Conservation (phyloP, 1,140 invertebrate genomes). For the Glossosoma conforme region DNA sequence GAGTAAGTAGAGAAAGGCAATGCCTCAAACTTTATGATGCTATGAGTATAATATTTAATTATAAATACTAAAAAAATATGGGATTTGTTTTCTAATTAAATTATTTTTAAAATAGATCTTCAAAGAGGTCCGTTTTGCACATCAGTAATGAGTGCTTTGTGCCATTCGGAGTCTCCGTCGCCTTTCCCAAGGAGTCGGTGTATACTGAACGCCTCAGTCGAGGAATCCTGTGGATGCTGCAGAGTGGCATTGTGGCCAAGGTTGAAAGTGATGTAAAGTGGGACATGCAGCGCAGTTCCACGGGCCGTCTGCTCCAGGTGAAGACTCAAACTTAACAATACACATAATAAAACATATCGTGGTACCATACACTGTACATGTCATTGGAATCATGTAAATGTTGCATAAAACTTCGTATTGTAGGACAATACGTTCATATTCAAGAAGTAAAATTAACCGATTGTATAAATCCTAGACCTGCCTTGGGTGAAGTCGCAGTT, state of each 20-base stretch:
- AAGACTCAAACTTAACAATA: too few relatives aligned
- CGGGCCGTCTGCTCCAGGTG: slow-evolving; percentile 57
- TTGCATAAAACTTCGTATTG: too few relatives aligned
- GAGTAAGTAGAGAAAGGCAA: slow-evolving; percentile 41
- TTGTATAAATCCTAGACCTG: too few relatives aligned
- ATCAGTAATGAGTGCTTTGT: slow-evolving; percentile 66
- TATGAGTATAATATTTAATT: slow-evolving; percentile 1
- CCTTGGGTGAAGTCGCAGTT: too few relatives aligned
- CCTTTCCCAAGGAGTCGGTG: slow-evolving; percentile 56
- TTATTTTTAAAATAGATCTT: slow-evolving; percentile 33
- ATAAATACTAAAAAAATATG: neutral
- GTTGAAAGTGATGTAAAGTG: slow-evolving; percentile 62
- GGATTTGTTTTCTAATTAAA: neutral
- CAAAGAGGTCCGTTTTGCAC: slow-evolving; percentile 61
- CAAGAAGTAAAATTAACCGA: too few relatives aligned
- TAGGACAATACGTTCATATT: too few relatives aligned
- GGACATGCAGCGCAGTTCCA: slow-evolving; percentile 56
- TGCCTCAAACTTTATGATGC: too few relatives aligned
- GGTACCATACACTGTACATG: neutral
- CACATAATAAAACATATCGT: too few relatives aligned
- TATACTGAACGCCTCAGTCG: slow-evolving; percentile 55
- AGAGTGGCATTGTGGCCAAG: slow-evolving; percentile 61
- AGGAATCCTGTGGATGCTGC: slow-evolving; percentile 54
- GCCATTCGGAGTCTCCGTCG: slow-evolving; percentile 58
- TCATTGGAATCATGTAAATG: too few relatives aligned